Conservation (phyloP, 37 sponge, comb jelly and placozoan genomes). For the Halisarca cf. caerulea region DNA sequence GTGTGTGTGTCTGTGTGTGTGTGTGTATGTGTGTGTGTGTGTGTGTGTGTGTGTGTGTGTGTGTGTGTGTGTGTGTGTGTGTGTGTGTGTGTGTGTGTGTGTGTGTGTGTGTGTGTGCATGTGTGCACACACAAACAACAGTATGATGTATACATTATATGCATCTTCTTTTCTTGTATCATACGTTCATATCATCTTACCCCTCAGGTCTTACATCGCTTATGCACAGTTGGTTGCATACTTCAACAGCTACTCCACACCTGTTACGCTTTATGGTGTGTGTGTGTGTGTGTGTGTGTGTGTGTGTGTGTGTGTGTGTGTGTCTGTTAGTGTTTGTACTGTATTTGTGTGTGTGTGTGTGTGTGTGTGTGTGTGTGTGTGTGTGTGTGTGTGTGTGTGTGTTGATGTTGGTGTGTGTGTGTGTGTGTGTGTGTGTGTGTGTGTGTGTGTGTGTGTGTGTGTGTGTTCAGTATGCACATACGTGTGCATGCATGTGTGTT, state of each 20-base stretch:
- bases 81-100: slow-evolving; percentile 2
- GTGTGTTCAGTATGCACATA: background rate
- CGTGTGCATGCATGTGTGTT: background rate
- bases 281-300: background rate
- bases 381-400: background rate
- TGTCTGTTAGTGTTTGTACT: too few relatives aligned
- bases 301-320: slow-evolving; percentile 5
- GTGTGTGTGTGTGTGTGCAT: too few relatives aligned
- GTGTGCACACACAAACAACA: too few relatives aligned
- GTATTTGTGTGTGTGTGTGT: background rate
- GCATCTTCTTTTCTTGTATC: too few relatives aligned
- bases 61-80: background rate
- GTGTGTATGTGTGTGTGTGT: background rate
- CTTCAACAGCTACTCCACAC: slow-evolving; percentile 15
- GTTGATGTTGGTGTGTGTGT: background rate
- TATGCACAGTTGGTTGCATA: slow-evolving; percentile 54
- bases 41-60: slow-evolving; percentile 5
- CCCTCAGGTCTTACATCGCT: slow-evolving; percentile 48
- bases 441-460: background rate
- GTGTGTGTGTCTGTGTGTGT: background rate
- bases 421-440: slow-evolving; percentile 1
- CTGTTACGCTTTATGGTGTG: slow-evolving; percentile 76
- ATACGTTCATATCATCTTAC: background rate
- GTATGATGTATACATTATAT: background rate
- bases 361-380: too few relatives aligned